phyloP scores from a whole-genome alignment of 30 jellyfish, hydroid and myxozoan species.

The Aurelia aurita complex sp. Pacific region DNA sequence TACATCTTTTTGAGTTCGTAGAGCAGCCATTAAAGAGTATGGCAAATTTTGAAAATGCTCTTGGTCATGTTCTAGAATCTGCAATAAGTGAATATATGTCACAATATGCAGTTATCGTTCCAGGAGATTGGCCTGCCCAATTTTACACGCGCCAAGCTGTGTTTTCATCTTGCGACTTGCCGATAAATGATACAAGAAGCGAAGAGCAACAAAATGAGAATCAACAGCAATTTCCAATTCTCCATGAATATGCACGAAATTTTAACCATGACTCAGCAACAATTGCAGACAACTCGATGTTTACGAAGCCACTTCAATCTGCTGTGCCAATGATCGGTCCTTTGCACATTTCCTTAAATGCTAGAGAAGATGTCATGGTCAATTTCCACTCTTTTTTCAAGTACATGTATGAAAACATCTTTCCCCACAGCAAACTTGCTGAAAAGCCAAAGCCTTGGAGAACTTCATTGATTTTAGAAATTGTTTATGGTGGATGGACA shows the following conservation, averaged over 20 bases:
- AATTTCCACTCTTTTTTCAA: neutral
- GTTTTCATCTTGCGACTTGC: neutral
- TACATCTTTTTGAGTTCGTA: conserved; percentile 8
- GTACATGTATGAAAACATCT: no score
- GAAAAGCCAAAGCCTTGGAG: conserved; percentile 22
- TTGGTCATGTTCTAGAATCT: neutral
- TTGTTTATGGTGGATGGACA: conserved; percentile 28
- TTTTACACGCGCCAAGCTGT: neutral
- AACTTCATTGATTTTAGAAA: neutral
- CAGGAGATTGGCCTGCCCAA: conserved; percentile 60
- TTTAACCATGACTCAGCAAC: neutral
- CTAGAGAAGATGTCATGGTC: conserved; percentile 16
- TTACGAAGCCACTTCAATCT: no score
- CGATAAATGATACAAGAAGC: neutral
- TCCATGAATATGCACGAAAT: conserved; percentile 3
- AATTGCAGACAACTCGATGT: no score
- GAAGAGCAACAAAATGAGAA: neutral
- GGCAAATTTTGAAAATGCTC: neutral
- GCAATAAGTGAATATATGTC: neutral
- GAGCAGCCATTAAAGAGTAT: neutral
- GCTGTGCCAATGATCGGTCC: no score
- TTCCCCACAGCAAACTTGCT: neutral
- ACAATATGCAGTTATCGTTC: neutral
- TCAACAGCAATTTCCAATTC: conserved; percentile 5
- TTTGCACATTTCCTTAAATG: conserved; percentile 30